A percentile compares a stretch with the other conserved stretches of the same genome.
Evolutionary conservation across 2,113 vertebrate species (phyloP).

Genomic region (Oncorhynchus mykiss): DNA sequence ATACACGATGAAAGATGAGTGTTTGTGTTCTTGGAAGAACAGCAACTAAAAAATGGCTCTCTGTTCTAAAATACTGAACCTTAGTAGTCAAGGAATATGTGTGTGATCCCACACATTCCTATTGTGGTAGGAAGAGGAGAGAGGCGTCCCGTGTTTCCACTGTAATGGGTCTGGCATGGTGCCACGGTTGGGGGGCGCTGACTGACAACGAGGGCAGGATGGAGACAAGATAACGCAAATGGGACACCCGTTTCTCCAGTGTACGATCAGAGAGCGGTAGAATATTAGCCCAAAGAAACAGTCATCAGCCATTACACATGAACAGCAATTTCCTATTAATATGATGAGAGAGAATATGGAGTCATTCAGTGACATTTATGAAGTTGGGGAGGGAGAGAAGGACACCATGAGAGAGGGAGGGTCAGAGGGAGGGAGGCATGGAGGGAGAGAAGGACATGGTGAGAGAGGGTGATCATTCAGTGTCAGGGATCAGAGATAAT

Average conservation of each 20-base stretch:
- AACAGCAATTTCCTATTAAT: constrained; percentile 49
- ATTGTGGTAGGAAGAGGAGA: not conserved
- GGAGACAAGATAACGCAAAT: not conserved
- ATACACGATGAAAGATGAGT: too few species aligned
- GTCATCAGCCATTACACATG: not conserved
- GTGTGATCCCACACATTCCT: not conserved
- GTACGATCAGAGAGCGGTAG: not conserved
- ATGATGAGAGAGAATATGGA: not conserved
- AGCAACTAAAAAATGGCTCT: too few species aligned
- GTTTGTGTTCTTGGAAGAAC: too few species aligned
- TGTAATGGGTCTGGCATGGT: not conserved
- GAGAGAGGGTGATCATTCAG: too few species aligned
- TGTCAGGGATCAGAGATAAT: too few species aligned
- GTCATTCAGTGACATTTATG: constrained; percentile 5
- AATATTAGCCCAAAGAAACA: not conserved
- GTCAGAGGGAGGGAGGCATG: not conserved
- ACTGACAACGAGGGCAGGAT: not conserved
- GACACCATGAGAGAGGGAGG: not conserved
- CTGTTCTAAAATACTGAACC: too few species aligned
- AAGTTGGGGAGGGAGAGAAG: not conserved
- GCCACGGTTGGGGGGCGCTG: not conserved
- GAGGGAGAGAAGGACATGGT: too few species aligned
- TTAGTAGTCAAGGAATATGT: too few species aligned
- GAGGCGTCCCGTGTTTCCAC: not conserved
- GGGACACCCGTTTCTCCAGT: not conserved